Conservation (phyloP, 2,797 vertebrate genomes). For the Echiichthys vipera region DNA sequence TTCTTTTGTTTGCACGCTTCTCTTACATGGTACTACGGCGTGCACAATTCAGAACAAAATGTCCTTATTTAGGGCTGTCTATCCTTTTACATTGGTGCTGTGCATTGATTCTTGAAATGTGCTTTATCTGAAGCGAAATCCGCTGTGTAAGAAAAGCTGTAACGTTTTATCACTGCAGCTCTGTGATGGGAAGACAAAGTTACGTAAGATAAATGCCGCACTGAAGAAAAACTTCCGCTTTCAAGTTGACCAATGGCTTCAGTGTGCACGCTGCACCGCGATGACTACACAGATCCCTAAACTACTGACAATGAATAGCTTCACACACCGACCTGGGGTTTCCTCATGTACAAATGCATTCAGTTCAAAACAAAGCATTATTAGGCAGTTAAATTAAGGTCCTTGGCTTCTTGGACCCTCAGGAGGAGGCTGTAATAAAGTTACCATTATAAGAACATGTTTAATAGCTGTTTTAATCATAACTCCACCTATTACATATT, state of each 20-base stretch:
- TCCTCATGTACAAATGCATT: not conserved
- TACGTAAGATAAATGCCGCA: slow-evolving; percentile 84
- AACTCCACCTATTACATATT: no score
- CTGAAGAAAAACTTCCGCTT: slow-evolving; percentile 86
- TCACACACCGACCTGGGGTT: not conserved
- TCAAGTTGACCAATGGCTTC: slow-evolving; percentile 73
- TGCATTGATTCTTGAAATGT: not conserved
- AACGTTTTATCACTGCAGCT: slow-evolving; percentile 53
- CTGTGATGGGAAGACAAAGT: slow-evolving; percentile 72
- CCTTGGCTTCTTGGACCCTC: not conserved
- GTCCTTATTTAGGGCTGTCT: slow-evolving; percentile 42
- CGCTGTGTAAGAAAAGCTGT: not conserved
- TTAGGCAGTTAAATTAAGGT: no score
- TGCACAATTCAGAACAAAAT: slow-evolving; percentile 65
- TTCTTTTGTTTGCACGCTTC: slow-evolving; percentile 58
- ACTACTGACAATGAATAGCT: not conserved
- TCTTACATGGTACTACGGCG: slow-evolving; percentile 25
- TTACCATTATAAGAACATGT: not conserved
- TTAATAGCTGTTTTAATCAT: not conserved
- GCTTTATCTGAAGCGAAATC: not conserved
- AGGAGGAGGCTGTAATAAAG: not conserved
- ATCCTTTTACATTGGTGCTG: not conserved
- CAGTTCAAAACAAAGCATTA: not conserved
- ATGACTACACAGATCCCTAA: not conserved
- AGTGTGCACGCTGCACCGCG: slow-evolving; percentile 3